Evolutionary conservation across 2,888 invertebrate genomes (phyloP).

Genomic region (Mythimna loreyi): DNA sequence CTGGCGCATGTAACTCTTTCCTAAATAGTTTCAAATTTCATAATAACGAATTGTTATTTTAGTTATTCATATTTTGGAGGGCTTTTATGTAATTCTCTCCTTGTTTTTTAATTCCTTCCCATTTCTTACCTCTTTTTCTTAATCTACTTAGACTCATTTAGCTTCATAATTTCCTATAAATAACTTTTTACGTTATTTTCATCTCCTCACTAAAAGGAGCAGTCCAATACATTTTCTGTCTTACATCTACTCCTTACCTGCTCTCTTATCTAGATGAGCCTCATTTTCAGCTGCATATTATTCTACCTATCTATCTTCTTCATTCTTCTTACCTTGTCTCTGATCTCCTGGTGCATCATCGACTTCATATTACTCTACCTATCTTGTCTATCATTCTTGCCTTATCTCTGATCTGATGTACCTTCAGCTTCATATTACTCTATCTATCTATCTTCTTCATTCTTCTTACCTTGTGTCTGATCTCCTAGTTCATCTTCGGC

Average conservation of each 20-base stretch:
- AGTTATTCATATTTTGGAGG: not conserved
- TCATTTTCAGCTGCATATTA: not conserved
- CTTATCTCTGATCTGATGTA: constrained; percentile 99
- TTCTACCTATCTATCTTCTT: not conserved
- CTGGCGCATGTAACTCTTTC: not conserved
- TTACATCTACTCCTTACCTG: not conserved
- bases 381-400: constrained; percentile 89
- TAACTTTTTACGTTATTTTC: too few species aligned
- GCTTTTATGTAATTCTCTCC: not conserved
- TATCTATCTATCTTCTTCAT: not conserved
- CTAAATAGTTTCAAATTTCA: not conserved
- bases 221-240: too few species aligned
- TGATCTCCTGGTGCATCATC: not conserved
- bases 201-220: too few species aligned
- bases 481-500: not conserved
- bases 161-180: too few species aligned
- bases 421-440: not conserved
- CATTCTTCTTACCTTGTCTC: not conserved
- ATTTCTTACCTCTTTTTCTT: too few species aligned
- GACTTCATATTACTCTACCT: not conserved
- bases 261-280: not conserved
- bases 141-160: too few species aligned
- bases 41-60: too few species aligned
- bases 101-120: not conserved
- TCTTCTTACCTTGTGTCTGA: not conserved